These are phyloP conservation scores for Macaca nemestrina DNA, from an alignment of 2,113 vertebrate species.

Conservation along the genomic window DNA sequence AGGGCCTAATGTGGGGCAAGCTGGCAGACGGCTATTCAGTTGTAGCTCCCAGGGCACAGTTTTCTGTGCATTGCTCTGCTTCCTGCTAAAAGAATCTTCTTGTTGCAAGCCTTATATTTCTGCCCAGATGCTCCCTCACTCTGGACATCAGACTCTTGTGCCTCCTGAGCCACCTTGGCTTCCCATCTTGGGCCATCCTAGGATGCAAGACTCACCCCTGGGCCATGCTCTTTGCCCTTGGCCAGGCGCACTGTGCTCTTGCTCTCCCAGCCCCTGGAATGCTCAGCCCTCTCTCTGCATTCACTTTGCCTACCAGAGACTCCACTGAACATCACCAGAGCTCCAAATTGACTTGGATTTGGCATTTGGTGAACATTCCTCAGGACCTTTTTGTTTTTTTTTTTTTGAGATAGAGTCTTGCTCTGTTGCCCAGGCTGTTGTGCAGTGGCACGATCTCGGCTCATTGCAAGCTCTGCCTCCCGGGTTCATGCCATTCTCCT, in stretches of 20 bases:
- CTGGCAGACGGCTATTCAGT: not conserved
- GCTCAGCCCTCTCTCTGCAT: too few relatives aligned
- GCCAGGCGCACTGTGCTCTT: not conserved
- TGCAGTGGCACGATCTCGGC: too few relatives aligned
- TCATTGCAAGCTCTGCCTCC: too few relatives aligned
- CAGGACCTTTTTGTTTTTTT: not conserved
- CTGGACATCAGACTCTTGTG: not conserved
- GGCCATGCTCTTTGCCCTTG: not conserved
- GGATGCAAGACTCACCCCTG: not conserved
- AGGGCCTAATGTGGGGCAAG: not conserved
- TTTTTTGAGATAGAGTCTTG: too few relatives aligned
- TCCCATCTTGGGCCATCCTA: fast-evolving
- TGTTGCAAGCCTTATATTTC: not conserved
- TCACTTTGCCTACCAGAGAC: not conserved
- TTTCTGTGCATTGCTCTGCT: not conserved
- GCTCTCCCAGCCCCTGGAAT: not conserved
- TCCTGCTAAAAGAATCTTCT: not conserved
- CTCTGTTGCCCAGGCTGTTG: too few relatives aligned
- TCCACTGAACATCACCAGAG: not conserved
- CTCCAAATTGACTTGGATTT: not conserved
- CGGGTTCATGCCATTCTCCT: too few relatives aligned
- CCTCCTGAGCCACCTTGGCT: not conserved
- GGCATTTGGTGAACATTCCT: not conserved
- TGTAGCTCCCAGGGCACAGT: not conserved
- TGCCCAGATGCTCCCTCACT: not conserved